A percentile compares a stretch with the other conserved stretches of the same genome.
phyloP scores from a whole-genome alignment of 1,140 invertebrate genomes.

The Lethrus apterus region DNA sequence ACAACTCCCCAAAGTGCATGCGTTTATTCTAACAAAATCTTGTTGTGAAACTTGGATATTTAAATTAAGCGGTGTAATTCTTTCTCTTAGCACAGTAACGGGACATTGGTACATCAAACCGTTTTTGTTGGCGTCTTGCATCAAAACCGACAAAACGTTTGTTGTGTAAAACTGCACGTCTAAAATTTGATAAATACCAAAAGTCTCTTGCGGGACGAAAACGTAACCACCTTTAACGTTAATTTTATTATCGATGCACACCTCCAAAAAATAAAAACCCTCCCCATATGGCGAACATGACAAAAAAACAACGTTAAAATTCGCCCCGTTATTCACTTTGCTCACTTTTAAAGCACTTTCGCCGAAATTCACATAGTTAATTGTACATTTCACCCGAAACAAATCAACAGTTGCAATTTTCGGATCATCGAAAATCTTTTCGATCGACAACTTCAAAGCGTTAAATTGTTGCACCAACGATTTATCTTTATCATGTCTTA shows the following conservation, averaged over 20 bases:
- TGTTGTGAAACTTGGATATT: conserved; percentile 38
- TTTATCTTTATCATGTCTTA: conserved; percentile 64
- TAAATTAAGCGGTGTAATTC: conserved; percentile 40
- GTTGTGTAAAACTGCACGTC: conserved; percentile 79
- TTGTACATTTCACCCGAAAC: conserved; percentile 45
- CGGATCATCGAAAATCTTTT: conserved; percentile 62
- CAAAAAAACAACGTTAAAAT: conserved; percentile 30
- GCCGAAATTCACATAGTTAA: conserved; percentile 8
- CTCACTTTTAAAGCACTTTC: conserved; percentile 1
- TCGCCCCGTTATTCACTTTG: background rate
- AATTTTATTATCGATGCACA: conserved; percentile 16
- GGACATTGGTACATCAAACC: conserved; percentile 61
- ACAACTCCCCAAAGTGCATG: conserved; percentile 29
- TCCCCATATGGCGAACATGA: background rate
- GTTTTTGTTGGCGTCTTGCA: conserved; percentile 52
- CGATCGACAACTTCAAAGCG: conserved; percentile 58
- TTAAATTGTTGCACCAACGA: conserved; percentile 79
- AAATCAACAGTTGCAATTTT: conserved; percentile 48
- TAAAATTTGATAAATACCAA: conserved; percentile 42
- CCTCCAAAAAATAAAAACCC: conserved; percentile 44
- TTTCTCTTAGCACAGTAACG: conserved; percentile 43
- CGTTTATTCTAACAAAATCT: conserved; percentile 19
- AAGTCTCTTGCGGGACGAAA: background rate
- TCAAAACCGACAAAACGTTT: conserved; percentile 66
- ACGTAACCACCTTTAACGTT: background rate